Conservation (phyloP, 2,113 vertebrate species). For the Passerina amoena region DNA sequence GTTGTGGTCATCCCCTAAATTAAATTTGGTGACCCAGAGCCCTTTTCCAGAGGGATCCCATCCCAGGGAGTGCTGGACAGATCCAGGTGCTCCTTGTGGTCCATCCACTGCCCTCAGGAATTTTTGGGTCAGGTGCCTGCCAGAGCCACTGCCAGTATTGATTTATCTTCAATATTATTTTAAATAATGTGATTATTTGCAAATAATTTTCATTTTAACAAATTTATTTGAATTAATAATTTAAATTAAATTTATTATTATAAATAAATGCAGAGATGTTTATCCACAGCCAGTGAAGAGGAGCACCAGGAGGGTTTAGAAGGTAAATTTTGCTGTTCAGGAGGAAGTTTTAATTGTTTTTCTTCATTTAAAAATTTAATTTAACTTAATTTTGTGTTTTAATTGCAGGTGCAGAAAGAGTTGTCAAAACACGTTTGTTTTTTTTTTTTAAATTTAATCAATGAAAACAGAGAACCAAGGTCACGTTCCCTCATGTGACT, state of each 20-base stretch:
- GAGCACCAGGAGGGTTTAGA: not conserved
- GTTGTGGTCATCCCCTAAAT: not conserved
- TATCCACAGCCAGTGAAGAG: not conserved
- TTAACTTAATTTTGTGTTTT: not conserved
- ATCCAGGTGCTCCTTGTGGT: fast-evolving
- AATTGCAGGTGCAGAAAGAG: not conserved
- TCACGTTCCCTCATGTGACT: not conserved
- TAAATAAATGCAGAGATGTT: not conserved
- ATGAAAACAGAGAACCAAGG: not conserved
- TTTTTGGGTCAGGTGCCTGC: not conserved
- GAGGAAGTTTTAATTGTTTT: not conserved
- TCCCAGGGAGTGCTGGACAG: fast-evolving
- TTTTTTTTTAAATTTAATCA: not conserved
- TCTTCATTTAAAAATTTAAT: too few species aligned
- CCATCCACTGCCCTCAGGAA: not conserved
- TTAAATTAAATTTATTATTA: not conserved
- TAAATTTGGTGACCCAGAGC: too few species aligned
- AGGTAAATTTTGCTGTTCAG: not conserved
- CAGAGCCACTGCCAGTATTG: fast-evolving
- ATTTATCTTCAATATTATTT: not conserved
- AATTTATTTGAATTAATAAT: not conserved
- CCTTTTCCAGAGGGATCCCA: not conserved
- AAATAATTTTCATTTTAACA: not conserved
- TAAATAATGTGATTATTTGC: not conserved
- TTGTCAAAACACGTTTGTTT: not conserved